Base-by-base conservation (phyloP, 1,140 invertebrate species). In the Nasonia vitripennis region DNA sequence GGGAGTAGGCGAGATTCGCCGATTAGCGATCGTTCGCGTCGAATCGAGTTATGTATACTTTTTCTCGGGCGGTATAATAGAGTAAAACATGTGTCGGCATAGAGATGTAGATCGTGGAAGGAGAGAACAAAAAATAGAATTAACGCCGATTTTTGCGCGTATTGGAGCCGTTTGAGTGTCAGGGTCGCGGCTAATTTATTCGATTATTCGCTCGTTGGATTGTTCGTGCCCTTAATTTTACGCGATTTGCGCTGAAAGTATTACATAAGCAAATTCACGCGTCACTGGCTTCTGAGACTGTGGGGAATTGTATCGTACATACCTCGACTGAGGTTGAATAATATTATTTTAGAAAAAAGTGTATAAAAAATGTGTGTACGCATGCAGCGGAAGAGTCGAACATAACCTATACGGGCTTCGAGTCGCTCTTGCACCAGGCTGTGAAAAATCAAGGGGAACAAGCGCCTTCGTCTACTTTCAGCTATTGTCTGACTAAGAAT, bases 181-280 rank as follows among this genome's bases (percentile, higher is more conserved):
- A 82, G 70, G 80, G 80, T 71, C 51, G 75, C 17, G 41, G 55
- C 2, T 82, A 27, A 78, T 86, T 78, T 31, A 73, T 78, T 85
- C 81, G 51, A 85, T 85, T 78, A 85, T 82, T 86, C 55, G 51
- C 79, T 81, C 78, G 62, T 81, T 62, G 68, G 74, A 77, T 55
- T 17, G 78, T 82, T 86, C 73, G n/a, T 81, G 80, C 80, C 85
- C 80, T 86, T 82, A 86, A 82, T 86, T 86, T 83, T 71, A 71
- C 67, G 37, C 75, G 68, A 82, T 86, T 82, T 78, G 67, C 55
- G 48, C 41, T 62, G 6, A 55, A 86, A 82, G 3, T 78, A 7
- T 86, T 86, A 82, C 23, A 45, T 78, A 83, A 86, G 79, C 23
- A 45, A 82, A 78, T 71, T 37, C 74, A n/a, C 20, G 55, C 37